Percentiles rank a stretch among this genome's conserved stretches.
These are phyloP conservation scores for Lateolabrax maculatus DNA, from an alignment of 2,797 vertebrate genomes.

Conservation along the genomic window DNA sequence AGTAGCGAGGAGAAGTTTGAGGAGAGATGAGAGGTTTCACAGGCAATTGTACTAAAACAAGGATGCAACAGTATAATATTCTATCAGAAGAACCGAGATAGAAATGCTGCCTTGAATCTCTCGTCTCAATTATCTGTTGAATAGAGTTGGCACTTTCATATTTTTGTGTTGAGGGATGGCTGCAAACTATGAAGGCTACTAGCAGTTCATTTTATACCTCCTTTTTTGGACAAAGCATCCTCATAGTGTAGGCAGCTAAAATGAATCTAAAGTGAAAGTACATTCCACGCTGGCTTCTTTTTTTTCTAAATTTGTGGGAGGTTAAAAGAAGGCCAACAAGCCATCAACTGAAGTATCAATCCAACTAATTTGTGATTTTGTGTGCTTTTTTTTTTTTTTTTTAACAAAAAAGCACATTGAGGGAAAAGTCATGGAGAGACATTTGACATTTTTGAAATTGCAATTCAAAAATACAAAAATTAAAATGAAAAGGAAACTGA, in stretches of 20 bases:
- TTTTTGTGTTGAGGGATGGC: slow-evolving; percentile 37
- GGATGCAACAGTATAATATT: slow-evolving; percentile 34
- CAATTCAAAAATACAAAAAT: neutral
- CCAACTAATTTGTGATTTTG: neutral
- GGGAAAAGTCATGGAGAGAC: neutral
- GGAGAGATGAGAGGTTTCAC: slow-evolving; percentile 42
- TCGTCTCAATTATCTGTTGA: slow-evolving; percentile 65
- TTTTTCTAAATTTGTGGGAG: neutral
- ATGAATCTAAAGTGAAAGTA: slow-evolving; percentile 30
- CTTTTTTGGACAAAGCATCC: neutral
- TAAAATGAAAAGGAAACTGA: neutral
- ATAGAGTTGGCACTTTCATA: slow-evolving; percentile 35
- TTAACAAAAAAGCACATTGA: neutral
- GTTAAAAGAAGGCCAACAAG: slow-evolving; percentile 8
- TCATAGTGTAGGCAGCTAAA: slow-evolving; percentile 5
- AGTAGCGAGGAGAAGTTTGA: slow-evolving; percentile 29
- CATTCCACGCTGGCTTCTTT: neutral
- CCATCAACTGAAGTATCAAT: neutral
- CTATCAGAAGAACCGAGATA: slow-evolving; percentile 32
- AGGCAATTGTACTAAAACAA: slow-evolving; percentile 42
- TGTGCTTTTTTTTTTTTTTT: neutral
- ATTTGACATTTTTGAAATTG: neutral
- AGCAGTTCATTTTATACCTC: slow-evolving; percentile 27
- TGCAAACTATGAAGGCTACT: slow-evolving; percentile 15
- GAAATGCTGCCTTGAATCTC: slow-evolving; percentile 65